phyloP scores from a whole-genome alignment of 2,113 vertebrate genomes.

The Pseudonaja textilis region DNA sequence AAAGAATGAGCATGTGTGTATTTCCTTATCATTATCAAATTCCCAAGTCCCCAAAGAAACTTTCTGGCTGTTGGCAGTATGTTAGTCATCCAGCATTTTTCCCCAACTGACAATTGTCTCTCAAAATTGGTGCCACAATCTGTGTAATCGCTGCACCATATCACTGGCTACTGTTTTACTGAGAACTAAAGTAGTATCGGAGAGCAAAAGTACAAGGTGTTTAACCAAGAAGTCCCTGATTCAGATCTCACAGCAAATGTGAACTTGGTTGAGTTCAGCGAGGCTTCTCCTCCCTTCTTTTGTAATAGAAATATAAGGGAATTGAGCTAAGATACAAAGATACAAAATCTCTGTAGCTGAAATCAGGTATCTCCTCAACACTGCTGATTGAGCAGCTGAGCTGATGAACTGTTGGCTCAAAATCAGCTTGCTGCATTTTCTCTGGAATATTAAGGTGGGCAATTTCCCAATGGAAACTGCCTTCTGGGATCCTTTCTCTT shows the following conservation, averaged over 20 bases:
- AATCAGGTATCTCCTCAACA: neutral
- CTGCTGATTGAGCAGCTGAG: neutral
- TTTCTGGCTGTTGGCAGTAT: neutral
- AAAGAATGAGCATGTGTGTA: neutral
- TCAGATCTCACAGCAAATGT: neutral
- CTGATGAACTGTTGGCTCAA: neutral
- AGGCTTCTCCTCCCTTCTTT: neutral
- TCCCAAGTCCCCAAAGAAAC: neutral
- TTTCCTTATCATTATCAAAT: neutral
- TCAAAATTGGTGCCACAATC: neutral
- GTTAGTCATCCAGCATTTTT: neutral
- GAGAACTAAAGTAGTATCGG: neutral
- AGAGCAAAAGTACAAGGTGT: neutral
- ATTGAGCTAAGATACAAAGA: neutral
- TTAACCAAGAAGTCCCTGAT: neutral
- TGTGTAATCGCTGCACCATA: neutral
- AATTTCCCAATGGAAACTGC: neutral
- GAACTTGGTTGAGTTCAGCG: neutral
- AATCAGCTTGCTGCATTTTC: neutral
- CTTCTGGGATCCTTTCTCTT: neutral
- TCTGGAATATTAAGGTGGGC: neutral
- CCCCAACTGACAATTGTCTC: neutral
- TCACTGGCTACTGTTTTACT: neutral
- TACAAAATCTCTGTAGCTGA: neutral
- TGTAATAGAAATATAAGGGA: neutral